phyloP scores from a whole-genome alignment of 2,888 invertebrate genomes.

The Phlogophora meticulosa region DNA sequence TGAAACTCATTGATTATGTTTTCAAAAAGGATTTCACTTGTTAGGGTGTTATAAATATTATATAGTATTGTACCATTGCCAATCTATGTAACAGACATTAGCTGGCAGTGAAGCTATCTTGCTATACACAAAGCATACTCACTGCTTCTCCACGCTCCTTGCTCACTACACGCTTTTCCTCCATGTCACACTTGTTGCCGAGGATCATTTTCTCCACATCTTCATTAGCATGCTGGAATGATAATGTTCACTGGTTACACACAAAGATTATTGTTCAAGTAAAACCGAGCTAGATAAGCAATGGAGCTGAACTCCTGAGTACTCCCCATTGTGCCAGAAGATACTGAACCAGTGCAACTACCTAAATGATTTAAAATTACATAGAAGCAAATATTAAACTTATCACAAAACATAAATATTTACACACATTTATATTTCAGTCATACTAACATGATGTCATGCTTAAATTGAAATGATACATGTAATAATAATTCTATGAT shows the following conservation, averaged over 20 bases:
- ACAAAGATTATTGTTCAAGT: background rate
- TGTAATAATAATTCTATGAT: slow-evolving; percentile 1
- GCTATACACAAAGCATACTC: slow-evolving; percentile 82
- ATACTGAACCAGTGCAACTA: background rate
- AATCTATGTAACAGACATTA: background rate
- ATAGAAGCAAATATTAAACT: background rate
- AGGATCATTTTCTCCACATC: slow-evolving; percentile 99
- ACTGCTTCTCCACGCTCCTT: slow-evolving; percentile 98
- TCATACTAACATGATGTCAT: slow-evolving; percentile 33
- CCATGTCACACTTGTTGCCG: slow-evolving; percentile 99
- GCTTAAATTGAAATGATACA: slow-evolving; percentile 4
- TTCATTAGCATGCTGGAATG: slow-evolving; percentile 97
- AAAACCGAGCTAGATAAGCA: background rate
- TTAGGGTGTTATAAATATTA: background rate
- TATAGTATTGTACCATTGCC: background rate
- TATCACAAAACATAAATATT: slow-evolving; percentile 11
- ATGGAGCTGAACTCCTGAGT: background rate
- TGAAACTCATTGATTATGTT: background rate
- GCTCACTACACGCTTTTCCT: slow-evolving; percentile 97
- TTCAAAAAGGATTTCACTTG: background rate
- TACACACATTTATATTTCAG: background rate
- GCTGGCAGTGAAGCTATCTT: background rate
- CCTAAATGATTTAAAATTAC: background rate
- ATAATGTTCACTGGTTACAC: slow-evolving; percentile 13
- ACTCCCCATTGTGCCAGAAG: background rate